These are phyloP conservation scores for Frankliniella intonsa DNA, from an alignment of 2,888 invertebrate species.

Conservation along the genomic window DNA sequence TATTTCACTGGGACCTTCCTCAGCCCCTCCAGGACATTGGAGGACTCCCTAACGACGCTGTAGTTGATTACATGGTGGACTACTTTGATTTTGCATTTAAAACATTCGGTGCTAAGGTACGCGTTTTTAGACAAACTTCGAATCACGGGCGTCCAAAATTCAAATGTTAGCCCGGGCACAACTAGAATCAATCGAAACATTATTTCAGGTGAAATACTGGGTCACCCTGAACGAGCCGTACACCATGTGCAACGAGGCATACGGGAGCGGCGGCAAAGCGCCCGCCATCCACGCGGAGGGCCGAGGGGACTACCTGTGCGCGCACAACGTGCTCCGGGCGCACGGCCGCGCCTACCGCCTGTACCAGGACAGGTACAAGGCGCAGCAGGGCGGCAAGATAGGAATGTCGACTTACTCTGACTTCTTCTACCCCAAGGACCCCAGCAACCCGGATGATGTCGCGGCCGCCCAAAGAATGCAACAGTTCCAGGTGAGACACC, in stretches of 20 bases:
- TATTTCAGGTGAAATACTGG: conserved; percentile 51
- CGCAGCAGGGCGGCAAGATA: conserved; percentile 49
- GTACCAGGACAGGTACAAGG: conserved; percentile 56
- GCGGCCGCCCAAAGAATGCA: conserved; percentile 36
- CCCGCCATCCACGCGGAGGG: conserved; percentile 49
- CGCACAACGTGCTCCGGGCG: conserved; percentile 59
- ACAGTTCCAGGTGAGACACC: conserved; percentile 36
- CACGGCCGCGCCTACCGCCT: conserved; percentile 61
- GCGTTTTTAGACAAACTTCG: not conserved
- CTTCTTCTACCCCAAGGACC: conserved; percentile 35
- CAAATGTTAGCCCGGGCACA: too few relatives aligned
- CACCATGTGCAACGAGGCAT: conserved; percentile 46
- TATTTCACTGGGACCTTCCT: conserved; percentile 64
- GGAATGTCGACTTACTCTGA: conserved; percentile 37
- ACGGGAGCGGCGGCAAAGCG: conserved; percentile 38
- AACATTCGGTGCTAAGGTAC: conserved; percentile 51
- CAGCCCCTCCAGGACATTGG: conserved; percentile 53
- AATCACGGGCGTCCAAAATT: not conserved
- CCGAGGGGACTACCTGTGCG: conserved; percentile 57
- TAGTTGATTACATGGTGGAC: conserved; percentile 61
- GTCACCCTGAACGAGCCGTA: conserved; percentile 64
- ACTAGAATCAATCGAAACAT: too few relatives aligned
- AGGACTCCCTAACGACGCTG: conserved; percentile 62
- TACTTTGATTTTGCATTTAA: conserved; percentile 56
- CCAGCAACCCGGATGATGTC: conserved; percentile 34